Conservation (phyloP, 2,113 vertebrate species). For the Oncorhynchus mykiss region DNA sequence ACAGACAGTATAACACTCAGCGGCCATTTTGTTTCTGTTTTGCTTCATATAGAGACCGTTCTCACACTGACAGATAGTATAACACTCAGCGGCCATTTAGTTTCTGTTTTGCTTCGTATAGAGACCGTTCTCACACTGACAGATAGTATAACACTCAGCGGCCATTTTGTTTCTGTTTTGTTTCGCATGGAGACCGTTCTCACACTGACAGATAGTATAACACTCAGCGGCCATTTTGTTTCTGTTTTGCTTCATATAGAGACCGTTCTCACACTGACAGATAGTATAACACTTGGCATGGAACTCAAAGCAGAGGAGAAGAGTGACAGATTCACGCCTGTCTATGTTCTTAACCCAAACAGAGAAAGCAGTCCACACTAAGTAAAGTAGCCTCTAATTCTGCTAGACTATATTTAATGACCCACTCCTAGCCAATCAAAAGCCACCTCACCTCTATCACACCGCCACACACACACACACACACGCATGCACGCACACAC, state of each 20-base stretch:
- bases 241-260: too few species aligned
- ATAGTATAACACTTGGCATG: background rate
- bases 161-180: too few species aligned
- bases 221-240: too few species aligned
- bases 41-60: background rate
- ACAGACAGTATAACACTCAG: background rate
- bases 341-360: background rate
- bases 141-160: too few species aligned
- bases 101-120: too few species aligned
- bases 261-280: too few species aligned
- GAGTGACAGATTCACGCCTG: slow-evolving; percentile 2
- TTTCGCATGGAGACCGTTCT: too few species aligned
- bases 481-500: slow-evolving; percentile 27
- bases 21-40: slow-evolving; percentile 1
- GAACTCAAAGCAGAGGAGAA: background rate
- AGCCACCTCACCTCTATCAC: slow-evolving; percentile 22
- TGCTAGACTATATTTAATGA: slow-evolving; percentile 57
- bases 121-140: too few species aligned
- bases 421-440: slow-evolving; percentile 52
- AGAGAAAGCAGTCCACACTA: background rate
- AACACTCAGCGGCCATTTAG: too few species aligned
- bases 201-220: too few species aligned
- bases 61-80: background rate
- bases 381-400: background rate
- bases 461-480: slow-evolving; percentile 4